phyloP scores from a whole-genome alignment of 1,140 invertebrate species.

The Apis cerana region DNA sequence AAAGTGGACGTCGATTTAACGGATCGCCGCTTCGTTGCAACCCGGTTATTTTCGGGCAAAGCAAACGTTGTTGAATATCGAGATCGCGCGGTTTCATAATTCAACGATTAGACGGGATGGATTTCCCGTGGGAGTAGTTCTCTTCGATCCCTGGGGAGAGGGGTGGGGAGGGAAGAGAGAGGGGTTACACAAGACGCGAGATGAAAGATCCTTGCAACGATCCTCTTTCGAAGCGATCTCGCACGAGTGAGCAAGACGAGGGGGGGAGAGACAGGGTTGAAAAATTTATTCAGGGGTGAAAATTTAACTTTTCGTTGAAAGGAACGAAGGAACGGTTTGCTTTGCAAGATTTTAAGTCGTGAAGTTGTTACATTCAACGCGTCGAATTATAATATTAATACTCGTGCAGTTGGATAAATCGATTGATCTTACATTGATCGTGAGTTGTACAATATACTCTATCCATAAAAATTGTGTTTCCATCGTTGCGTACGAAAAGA shows the following conservation, averaged over 20 bases:
- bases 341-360: too few relatives aligned
- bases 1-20: conserved; percentile 36
- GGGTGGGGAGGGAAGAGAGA: neutral
- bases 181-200: neutral
- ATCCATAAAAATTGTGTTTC: too few relatives aligned
- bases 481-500: too few relatives aligned
- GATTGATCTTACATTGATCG: too few relatives aligned
- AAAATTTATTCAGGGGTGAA: neutral
- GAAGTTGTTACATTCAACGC: too few relatives aligned
- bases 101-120: conserved; percentile 54
- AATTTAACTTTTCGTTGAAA: neutral
- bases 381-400: too few relatives aligned
- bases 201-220: neutral
- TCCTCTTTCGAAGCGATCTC: neutral
- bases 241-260: neutral
- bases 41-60: conserved; percentile 50
- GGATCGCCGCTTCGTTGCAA: conserved; percentile 4
- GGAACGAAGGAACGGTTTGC: too few relatives aligned
- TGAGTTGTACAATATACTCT: too few relatives aligned
- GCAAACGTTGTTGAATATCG: conserved; percentile 54
- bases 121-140: conserved; percentile 58
- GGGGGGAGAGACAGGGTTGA: neutral
- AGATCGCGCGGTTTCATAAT: conserved; percentile 60
- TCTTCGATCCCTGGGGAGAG: neutral
- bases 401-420: too few relatives aligned